Percentiles rank a stretch among this genome's conserved stretches.
These are phyloP conservation scores for Caerostris darwini DNA, from an alignment of 1,140 invertebrate species.

Conservation along the genomic window DNA sequence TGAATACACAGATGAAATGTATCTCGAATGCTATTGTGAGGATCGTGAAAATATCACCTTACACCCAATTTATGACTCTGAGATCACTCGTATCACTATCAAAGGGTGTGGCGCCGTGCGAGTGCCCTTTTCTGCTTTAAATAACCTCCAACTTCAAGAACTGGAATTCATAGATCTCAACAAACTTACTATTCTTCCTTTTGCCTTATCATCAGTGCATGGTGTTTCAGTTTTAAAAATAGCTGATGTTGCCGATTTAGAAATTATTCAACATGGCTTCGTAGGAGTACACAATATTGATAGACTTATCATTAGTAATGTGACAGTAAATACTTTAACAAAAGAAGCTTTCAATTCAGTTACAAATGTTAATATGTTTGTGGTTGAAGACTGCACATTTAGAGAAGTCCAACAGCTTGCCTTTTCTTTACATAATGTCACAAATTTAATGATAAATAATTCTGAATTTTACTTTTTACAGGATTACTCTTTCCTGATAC, in stretches of 20 bases:
- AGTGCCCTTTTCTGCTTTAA: slow-evolving; percentile 30
- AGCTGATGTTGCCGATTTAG: slow-evolving; percentile 22
- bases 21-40: slow-evolving; percentile 10
- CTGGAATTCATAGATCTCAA: slow-evolving; percentile 26
- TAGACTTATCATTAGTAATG: background rate
- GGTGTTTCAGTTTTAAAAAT: background rate
- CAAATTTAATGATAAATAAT: background rate
- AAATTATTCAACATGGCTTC: background rate
- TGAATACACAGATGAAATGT: background rate
- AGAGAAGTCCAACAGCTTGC: background rate
- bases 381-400: background rate
- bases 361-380: background rate
- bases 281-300: slow-evolving; percentile 4
- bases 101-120: background rate
- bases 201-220: background rate
- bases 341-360: slow-evolving; percentile 13
- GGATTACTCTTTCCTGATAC: background rate
- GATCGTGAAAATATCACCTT: slow-evolving; percentile 36
- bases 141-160: background rate
- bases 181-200: background rate
- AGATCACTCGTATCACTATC: background rate
- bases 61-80: background rate
- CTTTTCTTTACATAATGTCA: slow-evolving; percentile 15
- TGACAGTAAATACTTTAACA: background rate
- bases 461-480: background rate